Base-by-base conservation (phyloP, 2,797 vertebrate species). In the Columba guinea region DNA sequence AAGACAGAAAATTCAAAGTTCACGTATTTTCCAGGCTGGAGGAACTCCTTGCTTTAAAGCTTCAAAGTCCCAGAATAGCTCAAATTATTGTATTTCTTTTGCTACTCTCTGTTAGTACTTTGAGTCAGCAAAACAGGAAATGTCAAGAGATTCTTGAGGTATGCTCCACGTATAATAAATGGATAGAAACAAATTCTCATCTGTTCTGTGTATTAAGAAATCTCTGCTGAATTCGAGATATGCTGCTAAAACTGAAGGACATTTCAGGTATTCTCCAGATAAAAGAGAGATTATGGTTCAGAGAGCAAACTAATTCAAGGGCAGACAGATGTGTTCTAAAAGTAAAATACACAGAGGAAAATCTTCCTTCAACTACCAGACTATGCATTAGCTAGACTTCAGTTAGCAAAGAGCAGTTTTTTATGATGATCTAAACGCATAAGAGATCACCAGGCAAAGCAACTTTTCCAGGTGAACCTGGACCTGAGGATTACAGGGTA, bases 121-220 rank as follows among this genome's bases (percentile, higher is more conserved):
- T 77, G 81, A 95, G 78, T 95, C 94, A 95, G 89, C 96, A 95
- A 87, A 95, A 94, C 46, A 77, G 68, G 78, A 95, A 90, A 76
- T 41, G 55, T 75, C 86, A 62, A 77, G 90, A 37, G 52, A 81
- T 55, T 86, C 59, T 18, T 69, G 71, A 82, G 71, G 65, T 87
- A 51, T 63, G 30, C 28, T 89, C 24, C 68, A 89, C 82, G n/a
- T 78, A 11, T 73, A 90, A 95, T 79, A 94, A 94, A 77, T 34
- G 60, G 26, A 26, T 76, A 69, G 79, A 87, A 86, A 80, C 34
- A 87, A 75, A 56, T 53, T 95, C 62, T 84, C 41, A 48, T 85
- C 52, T 86, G 41, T 84, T 94, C 37, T n/a, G 35, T 76, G n/a
- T 70, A 32, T 82, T 86, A 81, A 80, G 77, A 94, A 93, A 86